phyloP scores from a whole-genome alignment of 2,113 vertebrate genomes.

The Octodon degus region DNA sequence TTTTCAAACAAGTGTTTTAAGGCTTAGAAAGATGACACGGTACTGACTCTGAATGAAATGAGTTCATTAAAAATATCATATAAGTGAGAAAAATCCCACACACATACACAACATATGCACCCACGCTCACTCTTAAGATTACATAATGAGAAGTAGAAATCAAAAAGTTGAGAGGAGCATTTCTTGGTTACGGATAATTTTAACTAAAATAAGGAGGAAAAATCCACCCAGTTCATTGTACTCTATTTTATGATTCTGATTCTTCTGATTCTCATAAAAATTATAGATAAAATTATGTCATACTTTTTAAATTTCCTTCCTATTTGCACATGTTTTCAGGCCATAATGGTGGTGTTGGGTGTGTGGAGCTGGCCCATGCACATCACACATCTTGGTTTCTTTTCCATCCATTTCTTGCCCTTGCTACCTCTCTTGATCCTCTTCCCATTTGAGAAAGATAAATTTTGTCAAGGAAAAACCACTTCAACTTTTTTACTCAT shows the following conservation, averaged over 20 bases:
- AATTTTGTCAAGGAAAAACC: conserved; percentile 27
- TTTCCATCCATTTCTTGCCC: not conserved
- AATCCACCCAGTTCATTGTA: not conserved
- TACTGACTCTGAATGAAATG: not conserved
- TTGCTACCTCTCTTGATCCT: not conserved
- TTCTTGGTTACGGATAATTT: conserved; percentile 7
- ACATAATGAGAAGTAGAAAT: not conserved
- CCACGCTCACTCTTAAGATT: not conserved
- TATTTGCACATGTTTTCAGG: not conserved
- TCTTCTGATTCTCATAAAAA: conserved; percentile 4
- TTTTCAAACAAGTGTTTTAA: conserved; percentile 41
- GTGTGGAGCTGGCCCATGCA: not conserved
- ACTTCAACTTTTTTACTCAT: not conserved
- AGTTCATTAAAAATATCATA: not conserved
- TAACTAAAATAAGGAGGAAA: conserved; percentile 5
- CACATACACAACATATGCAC: not conserved
- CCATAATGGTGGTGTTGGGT: not conserved
- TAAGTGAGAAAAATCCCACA: not conserved
- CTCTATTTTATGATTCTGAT: not conserved
- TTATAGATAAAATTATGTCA: conserved; percentile 14
- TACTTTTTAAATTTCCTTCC: not conserved
- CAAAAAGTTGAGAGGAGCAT: not conserved
- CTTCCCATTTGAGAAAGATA: not conserved
- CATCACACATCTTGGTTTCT: not conserved
- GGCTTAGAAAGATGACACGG: not conserved